Evolutionary conservation across 2,888 invertebrate genomes (phyloP).

Genomic region (Plutella xylostella): DNA sequence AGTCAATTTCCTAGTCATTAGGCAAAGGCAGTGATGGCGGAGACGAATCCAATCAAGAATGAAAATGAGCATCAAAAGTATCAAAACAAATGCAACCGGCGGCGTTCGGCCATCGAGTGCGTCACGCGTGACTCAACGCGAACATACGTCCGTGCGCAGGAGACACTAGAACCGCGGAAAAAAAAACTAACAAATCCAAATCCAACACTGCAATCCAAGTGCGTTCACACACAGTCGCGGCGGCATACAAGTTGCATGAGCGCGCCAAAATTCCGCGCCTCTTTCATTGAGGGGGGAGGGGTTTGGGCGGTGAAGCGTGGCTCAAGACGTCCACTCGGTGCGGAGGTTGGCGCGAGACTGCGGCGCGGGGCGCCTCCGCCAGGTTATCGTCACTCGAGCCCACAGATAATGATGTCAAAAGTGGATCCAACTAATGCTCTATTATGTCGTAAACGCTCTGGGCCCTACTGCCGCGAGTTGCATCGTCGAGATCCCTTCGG

Average conservation of each 20-base stretch:
- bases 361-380: constrained; percentile 33
- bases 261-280: constrained; percentile 63
- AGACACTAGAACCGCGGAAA: neutral
- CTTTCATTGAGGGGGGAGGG: constrained; percentile 25
- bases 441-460: constrained; percentile 61
- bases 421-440: constrained; percentile 66
- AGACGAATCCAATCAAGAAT: too few species aligned
- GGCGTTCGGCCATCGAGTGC: constrained; percentile 62
- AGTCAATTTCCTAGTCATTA: too few species aligned
- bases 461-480: constrained; percentile 33
- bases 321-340: constrained; percentile 36
- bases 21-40: too few species aligned
- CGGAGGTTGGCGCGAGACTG: constrained; percentile 57
- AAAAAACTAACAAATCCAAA: constrained; percentile 25
- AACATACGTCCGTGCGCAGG: constrained; percentile 35
- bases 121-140: constrained; percentile 63
- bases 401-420: constrained; percentile 69
- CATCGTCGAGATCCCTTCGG: constrained; percentile 37
- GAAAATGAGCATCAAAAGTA: too few species aligned
- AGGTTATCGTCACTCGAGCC: constrained; percentile 57
- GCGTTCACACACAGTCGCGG: constrained; percentile 35
- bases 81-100: too few species aligned
- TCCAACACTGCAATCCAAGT: constrained; percentile 69
- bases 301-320: constrained; percentile 15
- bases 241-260: constrained; percentile 22